Evolutionary conservation across 2,113 vertebrate species (phyloP).

Genomic region (Gadus chalcogrammus): DNA sequence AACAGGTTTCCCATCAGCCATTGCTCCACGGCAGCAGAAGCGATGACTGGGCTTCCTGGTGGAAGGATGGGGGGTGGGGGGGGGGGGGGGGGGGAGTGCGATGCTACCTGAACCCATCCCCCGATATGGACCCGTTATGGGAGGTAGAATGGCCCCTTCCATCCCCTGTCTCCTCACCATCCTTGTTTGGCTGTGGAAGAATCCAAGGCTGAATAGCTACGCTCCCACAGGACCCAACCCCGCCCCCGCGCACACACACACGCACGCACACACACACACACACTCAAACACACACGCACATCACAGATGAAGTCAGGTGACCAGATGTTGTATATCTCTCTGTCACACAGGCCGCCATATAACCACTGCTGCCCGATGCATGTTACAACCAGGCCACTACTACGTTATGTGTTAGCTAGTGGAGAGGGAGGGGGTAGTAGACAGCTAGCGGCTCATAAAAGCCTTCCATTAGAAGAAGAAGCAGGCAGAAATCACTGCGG

Average conservation of each 20-base stretch:
- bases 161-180: not conserved
- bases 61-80: not conserved
- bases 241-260: not conserved
- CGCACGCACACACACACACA: not conserved
- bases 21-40: no score
- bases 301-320: constrained; percentile 70
- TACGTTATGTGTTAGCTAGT: constrained; percentile 26
- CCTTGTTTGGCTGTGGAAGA: not conserved
- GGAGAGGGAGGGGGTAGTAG: constrained; percentile 11
- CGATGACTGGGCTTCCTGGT: not conserved
- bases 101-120: not conserved
- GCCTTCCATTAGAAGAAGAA: constrained; percentile 23
- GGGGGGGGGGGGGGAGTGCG: not conserved
- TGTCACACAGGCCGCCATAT: constrained; percentile 65
- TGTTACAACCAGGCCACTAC: constrained; percentile 39
- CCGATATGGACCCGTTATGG: not conserved
- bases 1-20: no score
- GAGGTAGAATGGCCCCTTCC: not conserved
- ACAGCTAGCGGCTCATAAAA: constrained; percentile 24
- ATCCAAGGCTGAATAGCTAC: not conserved
- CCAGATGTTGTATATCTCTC: constrained; percentile 71
- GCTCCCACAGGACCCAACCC: not conserved
- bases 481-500: constrained; percentile 33
- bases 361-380: constrained; percentile 51
- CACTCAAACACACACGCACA: constrained; percentile 1